Evolutionary conservation across 2,113 vertebrate species (phyloP).

Genomic region (Illadopsis cleaveri): DNA sequence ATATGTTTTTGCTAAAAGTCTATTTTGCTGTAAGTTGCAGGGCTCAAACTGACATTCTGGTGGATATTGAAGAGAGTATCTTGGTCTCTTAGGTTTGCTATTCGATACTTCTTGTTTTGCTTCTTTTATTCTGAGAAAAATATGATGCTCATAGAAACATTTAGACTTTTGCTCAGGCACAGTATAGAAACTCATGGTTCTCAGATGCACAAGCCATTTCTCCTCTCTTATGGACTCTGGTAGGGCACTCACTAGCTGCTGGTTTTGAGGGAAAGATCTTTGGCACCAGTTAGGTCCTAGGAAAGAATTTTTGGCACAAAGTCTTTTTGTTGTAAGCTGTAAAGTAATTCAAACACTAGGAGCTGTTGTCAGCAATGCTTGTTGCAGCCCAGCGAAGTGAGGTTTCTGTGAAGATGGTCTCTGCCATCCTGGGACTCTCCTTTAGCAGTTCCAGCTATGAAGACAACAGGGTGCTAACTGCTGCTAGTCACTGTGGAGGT

Average conservation of each 20-base stretch:
- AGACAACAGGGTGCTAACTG: background rate
- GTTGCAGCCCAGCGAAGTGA: background rate
- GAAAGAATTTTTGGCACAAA: background rate
- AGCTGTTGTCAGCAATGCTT: background rate
- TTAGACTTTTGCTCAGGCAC: background rate
- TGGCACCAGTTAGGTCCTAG: background rate
- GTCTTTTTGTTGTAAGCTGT: background rate
- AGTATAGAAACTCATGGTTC: background rate
- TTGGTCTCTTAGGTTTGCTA: background rate
- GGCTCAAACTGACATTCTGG: background rate
- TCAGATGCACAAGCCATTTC: background rate
- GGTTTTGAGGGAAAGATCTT: background rate
- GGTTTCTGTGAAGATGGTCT: background rate
- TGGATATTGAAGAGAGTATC: background rate
- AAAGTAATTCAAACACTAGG: background rate
- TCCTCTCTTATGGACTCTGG: background rate
- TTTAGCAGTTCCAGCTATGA: background rate
- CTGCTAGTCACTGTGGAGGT: background rate
- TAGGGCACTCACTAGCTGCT: background rate
- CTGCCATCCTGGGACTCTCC: background rate
- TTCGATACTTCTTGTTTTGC: background rate
- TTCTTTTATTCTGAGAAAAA: background rate
- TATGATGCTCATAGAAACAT: background rate
- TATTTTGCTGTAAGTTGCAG: background rate
- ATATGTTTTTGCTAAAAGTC: background rate